phyloP scores from a whole-genome alignment of 2,888 invertebrate species.

The Rhamphomyia laevipes region DNA sequence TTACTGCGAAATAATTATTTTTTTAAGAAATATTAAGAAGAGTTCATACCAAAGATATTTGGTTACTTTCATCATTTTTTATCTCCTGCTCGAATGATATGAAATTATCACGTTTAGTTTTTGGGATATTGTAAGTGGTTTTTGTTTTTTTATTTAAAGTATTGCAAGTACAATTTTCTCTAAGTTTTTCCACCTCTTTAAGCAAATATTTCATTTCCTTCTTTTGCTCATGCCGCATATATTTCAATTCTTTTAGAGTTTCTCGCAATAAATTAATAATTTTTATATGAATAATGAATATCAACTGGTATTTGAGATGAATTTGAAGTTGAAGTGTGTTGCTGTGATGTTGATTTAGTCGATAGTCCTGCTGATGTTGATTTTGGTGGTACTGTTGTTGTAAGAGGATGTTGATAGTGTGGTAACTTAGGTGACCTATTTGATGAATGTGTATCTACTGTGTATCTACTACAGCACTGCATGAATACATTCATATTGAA shows the following conservation, averaged over 20 bases:
- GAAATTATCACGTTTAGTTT: conserved; percentile 2
- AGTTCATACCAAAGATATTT: conserved; percentile 9
- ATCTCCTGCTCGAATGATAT: conserved; percentile 7
- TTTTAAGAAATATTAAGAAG: conserved; percentile 7
- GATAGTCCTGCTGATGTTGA: background rate
- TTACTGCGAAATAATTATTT: conserved; percentile 1
- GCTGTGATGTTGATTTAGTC: conserved; percentile 1
- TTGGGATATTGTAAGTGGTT: conserved; percentile 4
- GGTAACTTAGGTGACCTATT: too few relatives aligned
- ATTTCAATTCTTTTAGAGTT: conserved; percentile 6
- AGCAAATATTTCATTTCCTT: conserved; percentile 2
- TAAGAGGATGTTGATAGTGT: too few relatives aligned
- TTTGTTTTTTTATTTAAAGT: conserved; percentile 3
- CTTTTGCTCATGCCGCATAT: conserved; percentile 3
- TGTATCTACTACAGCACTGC: too few relatives aligned
- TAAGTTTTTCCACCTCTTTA: conserved; percentile 5
- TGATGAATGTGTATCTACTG: too few relatives aligned
- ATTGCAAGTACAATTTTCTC: conserved; percentile 4
- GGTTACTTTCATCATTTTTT: conserved; percentile 2
- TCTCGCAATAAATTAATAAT: conserved; percentile 3
- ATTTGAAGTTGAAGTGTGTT: too few relatives aligned
- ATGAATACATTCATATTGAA: too few relatives aligned
- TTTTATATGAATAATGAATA: conserved; percentile 2
- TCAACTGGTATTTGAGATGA: background rate
- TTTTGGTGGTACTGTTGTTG: too few relatives aligned